Evolutionary conservation across 2,888 invertebrate genomes (phyloP).

Genomic region (Macropis europaea): DNA sequence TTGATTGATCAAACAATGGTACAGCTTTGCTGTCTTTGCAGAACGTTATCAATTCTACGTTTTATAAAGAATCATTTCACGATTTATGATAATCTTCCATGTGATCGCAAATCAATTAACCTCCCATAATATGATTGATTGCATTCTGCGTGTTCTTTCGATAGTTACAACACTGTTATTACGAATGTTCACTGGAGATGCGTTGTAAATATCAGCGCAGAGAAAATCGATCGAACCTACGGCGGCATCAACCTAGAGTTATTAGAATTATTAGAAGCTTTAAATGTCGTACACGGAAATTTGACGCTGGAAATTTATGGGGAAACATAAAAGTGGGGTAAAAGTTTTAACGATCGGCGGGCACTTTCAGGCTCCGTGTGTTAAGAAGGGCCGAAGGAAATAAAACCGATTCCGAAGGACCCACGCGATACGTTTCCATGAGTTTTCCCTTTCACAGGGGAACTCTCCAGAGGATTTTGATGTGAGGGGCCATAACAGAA

Average conservation of each 20-base stretch:
- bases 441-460: not conserved
- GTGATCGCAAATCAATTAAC: too few relatives aligned
- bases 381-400: not conserved
- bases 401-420: constrained; percentile 4
- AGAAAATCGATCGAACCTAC: not conserved
- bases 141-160: too few relatives aligned
- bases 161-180: too few relatives aligned
- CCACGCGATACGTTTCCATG: constrained; percentile 7
- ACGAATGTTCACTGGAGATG: too few relatives aligned
- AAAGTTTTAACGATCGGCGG: constrained; percentile 34
- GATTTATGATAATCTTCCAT: too few relatives aligned
- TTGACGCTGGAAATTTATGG: constrained; percentile 26
- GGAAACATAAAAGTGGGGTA: constrained; percentile 16
- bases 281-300: constrained; percentile 18
- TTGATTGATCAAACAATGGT: too few relatives aligned
- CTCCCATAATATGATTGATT: too few relatives aligned
- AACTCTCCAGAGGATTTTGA: not conserved
- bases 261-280: constrained; percentile 17
- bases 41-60: too few relatives aligned
- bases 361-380: not conserved
- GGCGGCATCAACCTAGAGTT: not conserved
- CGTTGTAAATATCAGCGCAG: not conserved
- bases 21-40: too few relatives aligned
- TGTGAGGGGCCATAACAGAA: constrained; percentile 5
- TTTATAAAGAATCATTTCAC: too few relatives aligned